Conservation (phyloP, 2,113 vertebrate genomes). For the Atrichornis clamosus region DNA sequence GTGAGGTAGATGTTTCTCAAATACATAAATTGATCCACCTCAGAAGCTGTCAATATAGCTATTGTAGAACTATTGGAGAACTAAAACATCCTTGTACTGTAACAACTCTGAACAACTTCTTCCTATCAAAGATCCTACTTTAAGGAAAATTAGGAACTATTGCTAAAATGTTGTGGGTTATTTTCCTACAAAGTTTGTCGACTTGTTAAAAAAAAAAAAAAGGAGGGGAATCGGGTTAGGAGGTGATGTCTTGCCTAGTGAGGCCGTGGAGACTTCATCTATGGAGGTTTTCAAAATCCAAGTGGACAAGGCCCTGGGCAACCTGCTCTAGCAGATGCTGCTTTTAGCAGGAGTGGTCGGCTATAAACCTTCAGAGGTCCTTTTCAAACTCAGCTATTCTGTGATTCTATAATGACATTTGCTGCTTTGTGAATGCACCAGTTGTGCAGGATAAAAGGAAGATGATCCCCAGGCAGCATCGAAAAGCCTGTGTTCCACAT, state of each 20-base stretch:
- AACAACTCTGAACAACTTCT: background rate
- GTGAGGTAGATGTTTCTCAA: background rate
- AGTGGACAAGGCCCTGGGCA: accelerated
- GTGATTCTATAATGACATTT: background rate
- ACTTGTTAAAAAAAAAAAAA: background rate
- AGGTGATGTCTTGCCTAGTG: background rate
- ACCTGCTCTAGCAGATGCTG: background rate
- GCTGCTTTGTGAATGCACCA: background rate
- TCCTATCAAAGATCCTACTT: background rate
- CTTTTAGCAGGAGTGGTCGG: background rate
- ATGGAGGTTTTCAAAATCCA: background rate
- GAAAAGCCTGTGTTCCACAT: background rate
- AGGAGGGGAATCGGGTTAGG: accelerated
- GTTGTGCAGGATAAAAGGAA: background rate
- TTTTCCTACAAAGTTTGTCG: background rate
- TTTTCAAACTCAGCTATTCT: background rate
- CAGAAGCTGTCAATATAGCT: background rate
- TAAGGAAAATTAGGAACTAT: background rate
- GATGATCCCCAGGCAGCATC: background rate
- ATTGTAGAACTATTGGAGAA: background rate
- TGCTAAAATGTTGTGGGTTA: background rate
- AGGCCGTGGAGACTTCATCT: background rate
- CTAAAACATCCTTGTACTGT: background rate
- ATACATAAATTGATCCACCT: background rate
- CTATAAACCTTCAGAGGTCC: background rate